These are phyloP conservation scores for Eriocheir sinensis DNA, from an alignment of 1,140 invertebrate genomes.

Conservation along the genomic window DNA sequence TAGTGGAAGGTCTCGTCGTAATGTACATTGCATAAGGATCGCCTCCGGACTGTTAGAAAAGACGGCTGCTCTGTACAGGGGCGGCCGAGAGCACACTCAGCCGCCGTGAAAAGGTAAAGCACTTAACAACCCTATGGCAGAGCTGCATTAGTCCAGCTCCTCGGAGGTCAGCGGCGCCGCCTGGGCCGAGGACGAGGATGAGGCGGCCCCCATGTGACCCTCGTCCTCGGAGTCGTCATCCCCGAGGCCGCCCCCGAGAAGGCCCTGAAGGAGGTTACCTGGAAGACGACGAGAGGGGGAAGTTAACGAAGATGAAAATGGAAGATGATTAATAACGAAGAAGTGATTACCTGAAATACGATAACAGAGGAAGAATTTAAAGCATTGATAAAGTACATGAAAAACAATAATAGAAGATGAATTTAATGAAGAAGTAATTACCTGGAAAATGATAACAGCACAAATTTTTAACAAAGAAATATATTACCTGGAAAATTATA, in stretches of 20 bases:
- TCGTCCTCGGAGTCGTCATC: conserved; percentile 80
- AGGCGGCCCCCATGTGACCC: conserved; percentile 50
- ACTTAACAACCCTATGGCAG: conserved; percentile 56
- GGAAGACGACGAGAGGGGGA: conserved; percentile 71
- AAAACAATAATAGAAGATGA: no score
- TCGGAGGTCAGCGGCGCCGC: conserved; percentile 42
- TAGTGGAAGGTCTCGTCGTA: no score
- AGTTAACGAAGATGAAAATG: no score
- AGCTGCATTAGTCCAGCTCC: conserved; percentile 72
- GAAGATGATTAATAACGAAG: no score
- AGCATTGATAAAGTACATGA: no score
- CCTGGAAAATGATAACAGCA: no score
- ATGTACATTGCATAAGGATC: not conserved
- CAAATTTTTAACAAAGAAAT: no score
- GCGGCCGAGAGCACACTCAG: not conserved
- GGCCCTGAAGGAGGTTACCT: conserved; percentile 82
- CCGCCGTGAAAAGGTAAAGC: conserved; percentile 18
- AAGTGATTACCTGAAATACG: no score
- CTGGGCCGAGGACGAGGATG: conserved; percentile 45
- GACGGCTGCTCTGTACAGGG: conserved; percentile 8
- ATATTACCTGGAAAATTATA: no score
- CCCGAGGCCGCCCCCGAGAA: conserved; percentile 80
- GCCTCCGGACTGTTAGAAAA: not conserved
- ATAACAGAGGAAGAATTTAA: no score
- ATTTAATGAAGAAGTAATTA: no score